Base-by-base conservation (phyloP, 2,113 vertebrate species). In the Ictidomys tridecemlineatus region DNA sequence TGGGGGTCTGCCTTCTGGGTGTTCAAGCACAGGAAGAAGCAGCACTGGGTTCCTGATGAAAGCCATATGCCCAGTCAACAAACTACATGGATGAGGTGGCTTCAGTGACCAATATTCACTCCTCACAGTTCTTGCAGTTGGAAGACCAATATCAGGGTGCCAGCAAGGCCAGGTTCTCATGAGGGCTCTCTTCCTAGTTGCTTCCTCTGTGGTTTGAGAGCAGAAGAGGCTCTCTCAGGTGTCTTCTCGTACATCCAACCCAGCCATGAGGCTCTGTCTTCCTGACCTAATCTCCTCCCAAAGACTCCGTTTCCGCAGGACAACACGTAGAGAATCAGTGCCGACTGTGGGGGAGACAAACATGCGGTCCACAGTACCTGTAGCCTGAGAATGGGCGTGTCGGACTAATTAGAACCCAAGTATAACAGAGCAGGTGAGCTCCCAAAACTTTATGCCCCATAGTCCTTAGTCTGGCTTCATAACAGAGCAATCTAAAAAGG, bases 391-490 rank as follows among this genome's bases (percentile, higher is more conserved):
- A 34, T 70, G 11, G 53, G 69, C n/a, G 5, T 28, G 1, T 34
- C 12, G 30, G 45, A 51, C 11, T 67, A 48, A 63, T 8, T 45
- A 48, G 45, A 94, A 51, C 30, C 18, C 67, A n/a, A 48, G 61
- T 30, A 3, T 70, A 28, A 30, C 37, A 86, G 26, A 51, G 73
- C 39, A 63, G 30, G 30, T 83, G 39, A 22, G 48, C 2, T 28
- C 42, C 7, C 3, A 1, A 2, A 37, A 53, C 4, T 2, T 73
- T 10, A 28, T 69, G 3, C 2, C 17, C 37, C 51, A 0, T 22
- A 45, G 22, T 45, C 39, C 74, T 84, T 72, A 24, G 61, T 3
- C 34, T 80, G 8, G 1, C 18, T 95, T 28, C 8, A 1, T 53
- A 12, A 74, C 42, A 86, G 34, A 91, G 89, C 77, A 39, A 82